Evolutionary conservation across 2,113 vertebrate genomes (phyloP).

Genomic region (Phalacrocorax brasilianus): DNA sequence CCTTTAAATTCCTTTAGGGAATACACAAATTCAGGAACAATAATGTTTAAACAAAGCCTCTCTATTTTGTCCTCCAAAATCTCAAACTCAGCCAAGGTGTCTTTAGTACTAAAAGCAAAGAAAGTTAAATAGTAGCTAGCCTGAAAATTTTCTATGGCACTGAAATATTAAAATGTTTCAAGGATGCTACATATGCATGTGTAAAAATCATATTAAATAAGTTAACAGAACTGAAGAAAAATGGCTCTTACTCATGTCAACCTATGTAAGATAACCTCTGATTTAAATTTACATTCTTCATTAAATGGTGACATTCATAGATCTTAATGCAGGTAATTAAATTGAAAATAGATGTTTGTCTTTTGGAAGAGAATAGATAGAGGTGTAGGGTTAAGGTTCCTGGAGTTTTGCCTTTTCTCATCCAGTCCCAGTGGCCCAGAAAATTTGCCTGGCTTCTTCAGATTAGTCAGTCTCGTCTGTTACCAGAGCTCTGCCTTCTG

Average conservation of each 20-base stretch:
- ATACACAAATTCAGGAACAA: not conserved
- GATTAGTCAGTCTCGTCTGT: slow-evolving; percentile 61
- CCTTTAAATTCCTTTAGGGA: not conserved
- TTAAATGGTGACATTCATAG: not conserved
- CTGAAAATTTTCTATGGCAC: not conserved
- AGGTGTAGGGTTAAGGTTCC: not conserved
- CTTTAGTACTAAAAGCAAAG: not conserved
- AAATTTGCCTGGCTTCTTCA: slow-evolving; percentile 51
- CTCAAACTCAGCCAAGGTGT: not conserved
- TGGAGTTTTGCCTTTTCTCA: not conserved
- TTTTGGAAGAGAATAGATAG: not conserved
- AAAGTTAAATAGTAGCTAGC: not conserved
- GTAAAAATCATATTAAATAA: not conserved
- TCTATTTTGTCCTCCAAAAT: not conserved
- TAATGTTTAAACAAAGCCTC: not conserved
- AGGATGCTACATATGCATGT: not conserved
- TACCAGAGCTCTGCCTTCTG: slow-evolving; percentile 63
- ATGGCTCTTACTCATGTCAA: not conserved
- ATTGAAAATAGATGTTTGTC: slow-evolving; percentile 5
- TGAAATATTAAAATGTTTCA: not conserved
- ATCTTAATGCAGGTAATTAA: slow-evolving; percentile 44
- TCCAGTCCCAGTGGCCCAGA: slow-evolving; percentile 7
- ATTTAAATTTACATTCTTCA: not conserved
- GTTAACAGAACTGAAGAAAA: not conserved
- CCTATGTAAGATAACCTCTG: not conserved